Evolutionary conservation across 2,113 vertebrate genomes (phyloP), one percentile per base, ranked within the genome.

Genomic region (Notiomystis cincta): DNA sequence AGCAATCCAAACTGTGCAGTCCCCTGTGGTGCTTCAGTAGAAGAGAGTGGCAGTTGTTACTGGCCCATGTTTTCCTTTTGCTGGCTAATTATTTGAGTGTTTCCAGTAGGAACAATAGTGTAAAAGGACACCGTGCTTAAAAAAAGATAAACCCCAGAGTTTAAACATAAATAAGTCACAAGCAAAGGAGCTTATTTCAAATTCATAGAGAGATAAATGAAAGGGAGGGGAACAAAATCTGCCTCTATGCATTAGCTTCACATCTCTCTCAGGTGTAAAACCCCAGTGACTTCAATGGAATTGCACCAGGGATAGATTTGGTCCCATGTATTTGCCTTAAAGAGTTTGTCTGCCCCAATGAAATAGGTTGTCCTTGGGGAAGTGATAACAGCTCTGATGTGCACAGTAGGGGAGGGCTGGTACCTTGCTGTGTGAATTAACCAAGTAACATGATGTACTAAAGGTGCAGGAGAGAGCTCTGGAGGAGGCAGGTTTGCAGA

Each of bases 91-190:
- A 72, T 53, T 75, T 76, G 78, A 78, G 58, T 2, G 4, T 58
- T 81, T 91, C 54, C 30, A 72, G 38, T 7, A 72, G 53, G 48
- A 93, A 73, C 16, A 38, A 57, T 10, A 72, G 37, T 19, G 30
- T 76, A 48, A 83, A 90, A 80, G 38, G 60, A 54, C n/a, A 53
- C 38, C 5, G 40, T 6, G 21, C 44, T 87, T 70, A 17, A 48
- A 70, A 82, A 66, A 84, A 66, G 40, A 25, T n/a, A 86, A 95
- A 90, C 12, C 13, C 38, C 22, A 35, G 73, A 65, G 27, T 88
- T 85, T 89, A 60, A 89, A 73, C n/a, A 91, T 84, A 94, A 86
- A 92, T 90, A 90, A 97, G 42, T 86, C 89, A 95, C 70, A 71
- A 91, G 82, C 27, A 70, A 67, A 78, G 27, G 17, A 62, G 28